Percentiles rank a stretch among this genome's conserved stretches.
phyloP scores from a whole-genome alignment of 2,113 vertebrate genomes.

The Athene cunicularia region DNA sequence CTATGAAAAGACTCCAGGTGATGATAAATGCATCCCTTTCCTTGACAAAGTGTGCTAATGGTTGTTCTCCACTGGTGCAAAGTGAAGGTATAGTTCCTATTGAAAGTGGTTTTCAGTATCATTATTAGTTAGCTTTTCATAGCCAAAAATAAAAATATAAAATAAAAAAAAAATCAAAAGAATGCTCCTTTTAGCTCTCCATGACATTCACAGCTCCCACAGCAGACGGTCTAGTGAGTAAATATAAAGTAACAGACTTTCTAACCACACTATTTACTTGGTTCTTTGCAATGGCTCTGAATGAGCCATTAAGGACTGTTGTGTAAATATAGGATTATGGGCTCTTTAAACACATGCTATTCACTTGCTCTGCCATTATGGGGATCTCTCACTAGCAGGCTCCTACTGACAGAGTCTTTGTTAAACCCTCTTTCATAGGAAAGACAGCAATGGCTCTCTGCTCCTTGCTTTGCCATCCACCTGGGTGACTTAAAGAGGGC shows the following conservation, averaged over 20 bases:
- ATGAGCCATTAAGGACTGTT: slow-evolving; percentile 72
- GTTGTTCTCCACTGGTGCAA: slow-evolving; percentile 54
- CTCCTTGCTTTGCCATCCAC: not conserved
- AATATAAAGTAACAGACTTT: slow-evolving; percentile 71
- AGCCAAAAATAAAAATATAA: not conserved
- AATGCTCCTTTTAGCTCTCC: slow-evolving; percentile 58
- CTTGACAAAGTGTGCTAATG: slow-evolving; percentile 57
- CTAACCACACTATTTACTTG: slow-evolving; percentile 69
- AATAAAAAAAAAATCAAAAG: not conserved
- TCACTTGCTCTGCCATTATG: slow-evolving; percentile 62
- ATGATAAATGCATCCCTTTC: slow-evolving; percentile 62
- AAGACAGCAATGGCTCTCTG: not conserved
- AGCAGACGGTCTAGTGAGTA: slow-evolving; percentile 69
- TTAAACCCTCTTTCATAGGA: not conserved
- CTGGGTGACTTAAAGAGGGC: not conserved
- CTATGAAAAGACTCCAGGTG: slow-evolving; percentile 56
- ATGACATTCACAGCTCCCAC: slow-evolving; percentile 61
- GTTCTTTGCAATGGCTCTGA: slow-evolving; percentile 67
- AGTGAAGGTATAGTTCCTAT: slow-evolving; percentile 53
- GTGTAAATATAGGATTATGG: slow-evolving; percentile 73
- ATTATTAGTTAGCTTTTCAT: slow-evolving; percentile 59
- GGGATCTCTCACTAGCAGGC: slow-evolving; percentile 43
- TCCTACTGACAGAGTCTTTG: slow-evolving; percentile 40
- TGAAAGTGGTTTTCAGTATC: slow-evolving; percentile 49
- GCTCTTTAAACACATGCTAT: slow-evolving; percentile 66